Percentiles rank a stretch among this genome's conserved stretches.
Conservation (phyloP, 2,113 vertebrate species). For the Brienomyrus longianalis region DNA sequence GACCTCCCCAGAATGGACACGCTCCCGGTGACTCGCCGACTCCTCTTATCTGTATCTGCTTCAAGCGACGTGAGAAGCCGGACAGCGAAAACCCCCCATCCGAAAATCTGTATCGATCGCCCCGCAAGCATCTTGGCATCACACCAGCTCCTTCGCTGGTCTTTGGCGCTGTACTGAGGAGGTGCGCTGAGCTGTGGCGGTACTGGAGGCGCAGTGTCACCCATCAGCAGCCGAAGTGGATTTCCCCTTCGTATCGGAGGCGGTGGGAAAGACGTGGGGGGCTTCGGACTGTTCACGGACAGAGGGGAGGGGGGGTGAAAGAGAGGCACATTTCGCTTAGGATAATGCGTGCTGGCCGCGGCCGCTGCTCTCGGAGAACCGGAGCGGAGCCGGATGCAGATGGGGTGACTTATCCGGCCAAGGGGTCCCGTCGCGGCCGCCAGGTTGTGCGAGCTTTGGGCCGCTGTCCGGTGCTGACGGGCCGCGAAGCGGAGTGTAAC, state of each 20-base stretch:
- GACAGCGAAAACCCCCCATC: neutral
- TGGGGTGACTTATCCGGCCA: conserved; percentile 38
- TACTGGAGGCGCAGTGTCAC: neutral
- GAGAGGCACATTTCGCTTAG: neutral
- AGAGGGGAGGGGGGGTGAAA: neutral
- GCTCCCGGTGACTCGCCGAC: neutral
- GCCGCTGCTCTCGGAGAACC: conserved; percentile 19
- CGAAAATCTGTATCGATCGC: neutral
- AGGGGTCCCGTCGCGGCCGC: conserved; percentile 33
- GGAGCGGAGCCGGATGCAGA: conserved; percentile 33
- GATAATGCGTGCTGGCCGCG: conserved; percentile 28
- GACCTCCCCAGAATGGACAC: neutral
- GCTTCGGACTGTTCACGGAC: neutral
- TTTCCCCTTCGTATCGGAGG: neutral
- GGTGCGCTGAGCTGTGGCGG: neutral
- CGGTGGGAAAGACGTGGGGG: neutral
- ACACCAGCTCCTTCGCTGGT: neutral
- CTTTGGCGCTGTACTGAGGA: neutral
- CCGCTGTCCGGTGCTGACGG: conserved; percentile 17
- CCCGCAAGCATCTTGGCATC: conserved; percentile 5
- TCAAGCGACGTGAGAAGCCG: neutral
- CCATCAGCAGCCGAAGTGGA: conserved; percentile 2
- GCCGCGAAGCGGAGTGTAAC: conserved; percentile 17
- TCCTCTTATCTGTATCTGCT: conserved; percentile 13
- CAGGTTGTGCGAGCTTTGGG: conserved; percentile 20